Conservation (phyloP, 2,888 invertebrate genomes). For the Spodoptera exigua region DNA sequence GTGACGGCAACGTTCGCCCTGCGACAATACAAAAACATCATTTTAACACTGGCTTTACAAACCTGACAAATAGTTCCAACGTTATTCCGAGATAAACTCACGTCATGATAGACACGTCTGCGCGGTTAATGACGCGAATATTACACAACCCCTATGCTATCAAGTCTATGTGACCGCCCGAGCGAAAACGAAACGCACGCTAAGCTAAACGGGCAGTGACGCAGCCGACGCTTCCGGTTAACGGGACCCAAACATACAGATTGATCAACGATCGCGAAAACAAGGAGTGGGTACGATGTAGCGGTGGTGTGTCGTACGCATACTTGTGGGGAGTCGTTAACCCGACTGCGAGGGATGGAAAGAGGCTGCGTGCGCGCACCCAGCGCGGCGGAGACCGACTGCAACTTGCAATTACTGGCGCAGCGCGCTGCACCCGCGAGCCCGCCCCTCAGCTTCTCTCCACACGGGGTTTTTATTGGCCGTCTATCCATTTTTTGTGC, state of each 20-base stretch:
- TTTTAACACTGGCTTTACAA: conserved; percentile 40
- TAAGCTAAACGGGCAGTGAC: conserved; percentile 72
- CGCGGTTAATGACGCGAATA: conserved; percentile 50
- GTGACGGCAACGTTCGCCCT: conserved; percentile 79
- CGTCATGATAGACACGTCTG: conserved; percentile 73
- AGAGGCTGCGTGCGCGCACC: conserved; percentile 87
- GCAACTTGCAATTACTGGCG: conserved; percentile 80
- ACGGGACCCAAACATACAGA: conserved; percentile 68
- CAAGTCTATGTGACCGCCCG: conserved; percentile 57
- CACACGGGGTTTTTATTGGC: conserved; percentile 87
- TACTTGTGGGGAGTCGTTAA: conserved; percentile 66
- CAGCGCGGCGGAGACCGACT: conserved; percentile 83
- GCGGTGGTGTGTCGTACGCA: conserved; percentile 65
- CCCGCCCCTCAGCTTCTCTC: conserved; percentile 86
- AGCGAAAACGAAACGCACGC: conserved; percentile 77
- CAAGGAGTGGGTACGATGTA: conserved; percentile 58
- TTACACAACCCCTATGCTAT: conserved; percentile 64
- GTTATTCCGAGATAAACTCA: conserved; percentile 68
- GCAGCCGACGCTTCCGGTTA: conserved; percentile 72
- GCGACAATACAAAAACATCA: conserved; percentile 73
- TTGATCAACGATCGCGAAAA: conserved; percentile 68
- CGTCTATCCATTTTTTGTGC: conserved; percentile 86
- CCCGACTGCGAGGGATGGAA: conserved; percentile 58
- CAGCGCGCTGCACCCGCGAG: conserved; percentile 81
- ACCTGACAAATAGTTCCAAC: conserved; percentile 10